These are phyloP conservation scores for Grantiella picta DNA, from an alignment of 2,113 vertebrate genomes.

Conservation along the genomic window DNA sequence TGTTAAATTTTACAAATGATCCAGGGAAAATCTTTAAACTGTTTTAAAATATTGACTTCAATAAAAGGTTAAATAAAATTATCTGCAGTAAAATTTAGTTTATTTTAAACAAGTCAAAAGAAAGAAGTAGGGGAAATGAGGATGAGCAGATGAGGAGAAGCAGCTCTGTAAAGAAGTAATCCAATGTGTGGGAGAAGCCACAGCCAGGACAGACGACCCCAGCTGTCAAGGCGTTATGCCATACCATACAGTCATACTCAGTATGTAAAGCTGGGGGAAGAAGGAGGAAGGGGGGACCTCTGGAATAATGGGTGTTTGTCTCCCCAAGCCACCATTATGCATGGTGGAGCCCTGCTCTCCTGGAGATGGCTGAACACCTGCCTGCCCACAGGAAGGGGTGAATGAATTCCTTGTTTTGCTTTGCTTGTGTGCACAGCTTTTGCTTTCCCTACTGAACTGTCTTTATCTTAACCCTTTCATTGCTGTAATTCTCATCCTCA, in stretches of 20 bases:
- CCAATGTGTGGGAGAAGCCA: background rate
- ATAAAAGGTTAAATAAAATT: background rate
- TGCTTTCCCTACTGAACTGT: background rate
- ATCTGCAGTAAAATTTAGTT: background rate
- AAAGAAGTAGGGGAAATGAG: background rate
- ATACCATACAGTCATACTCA: background rate
- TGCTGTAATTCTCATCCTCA: background rate
- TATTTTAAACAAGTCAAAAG: background rate
- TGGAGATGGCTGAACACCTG: background rate
- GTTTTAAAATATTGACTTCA: background rate
- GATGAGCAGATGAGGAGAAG: background rate
- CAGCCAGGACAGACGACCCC: background rate
- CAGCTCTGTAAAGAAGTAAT: background rate
- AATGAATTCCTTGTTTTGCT: fast-evolving
- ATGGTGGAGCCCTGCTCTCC: background rate
- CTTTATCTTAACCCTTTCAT: background rate
- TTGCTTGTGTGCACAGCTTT: background rate
- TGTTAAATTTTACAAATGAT: background rate
- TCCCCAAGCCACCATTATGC: background rate
- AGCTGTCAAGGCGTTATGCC: background rate
- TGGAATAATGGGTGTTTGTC: background rate
- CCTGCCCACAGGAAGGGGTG: fast-evolving
- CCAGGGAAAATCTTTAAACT: background rate
- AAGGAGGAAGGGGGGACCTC: background rate
- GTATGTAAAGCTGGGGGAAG: background rate